Evolutionary conservation across 2,888 invertebrate genomes (phyloP), one percentile per base, ranked within the genome.

Genomic region (Abrostola tripartita): DNA sequence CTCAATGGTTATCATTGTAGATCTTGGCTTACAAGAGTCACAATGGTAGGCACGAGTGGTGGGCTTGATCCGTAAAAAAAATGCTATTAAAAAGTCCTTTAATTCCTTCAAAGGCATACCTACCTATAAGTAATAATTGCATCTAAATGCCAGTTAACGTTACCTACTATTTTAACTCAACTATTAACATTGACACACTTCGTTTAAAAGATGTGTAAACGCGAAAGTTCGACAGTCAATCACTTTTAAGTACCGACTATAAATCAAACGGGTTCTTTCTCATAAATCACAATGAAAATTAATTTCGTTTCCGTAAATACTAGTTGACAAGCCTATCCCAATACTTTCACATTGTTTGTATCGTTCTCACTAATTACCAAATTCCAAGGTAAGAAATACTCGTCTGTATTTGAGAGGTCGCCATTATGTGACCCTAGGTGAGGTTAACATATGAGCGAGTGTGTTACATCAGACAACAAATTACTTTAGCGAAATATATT

Each of bases 401-500:
- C 42, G 6, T 44, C 8, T 65, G 59, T 38, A 40, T 56, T 8
- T 41, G 68, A 57, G 54, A 67, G 42, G 41, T 24, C 38, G 55
- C 58, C 67, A 77, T 65, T 56, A 52, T 37, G 50, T 65, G 75
- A 61, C 77, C 68, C 52, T 37, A 2, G 41, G 10, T 55, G 52
- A 68, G 65, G 69, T 55, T 62, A 55, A 49, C 68, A 68, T 64
- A 50, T 47, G 47, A 57, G 53, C 59, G 63, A 65, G 63, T 61
- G 47, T 41, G 0, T 76, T 67, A 73, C 65, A 68, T 76, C 66
- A 75, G 58, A 68, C 35, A 62, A 11, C 41, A 73, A 72, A 76
- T 75, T 69, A 69, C 67, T 76, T 67, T 66, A 42, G 60, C 42
- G 47, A 58, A 61, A 65, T 68, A 37, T 10, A 37, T 56, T 56